Evolutionary conservation across 2,888 invertebrate genomes (phyloP), one percentile per base, ranked within the genome.

Genomic region (Xestia ashworthii): DNA sequence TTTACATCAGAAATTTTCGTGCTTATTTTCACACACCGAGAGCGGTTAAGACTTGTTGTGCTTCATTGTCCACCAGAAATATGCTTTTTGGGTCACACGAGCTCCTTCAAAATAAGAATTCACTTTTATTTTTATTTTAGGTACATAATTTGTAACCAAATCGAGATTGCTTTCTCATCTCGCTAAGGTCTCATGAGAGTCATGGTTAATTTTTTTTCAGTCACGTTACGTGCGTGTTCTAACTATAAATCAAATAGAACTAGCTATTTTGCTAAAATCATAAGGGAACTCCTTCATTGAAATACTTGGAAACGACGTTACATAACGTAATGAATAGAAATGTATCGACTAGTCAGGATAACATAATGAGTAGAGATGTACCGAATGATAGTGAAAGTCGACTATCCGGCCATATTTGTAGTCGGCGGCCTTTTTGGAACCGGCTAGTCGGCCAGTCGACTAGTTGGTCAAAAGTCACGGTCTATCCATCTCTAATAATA

Each of bases 81-180:
- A 44, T 25, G 0, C 14, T 9, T 32, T 44, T 76, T 50, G 6
- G 38, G 25, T 74, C 16, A 66, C 53, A 53, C 65, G 46, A 60
- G 50, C 53, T 5, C 50, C 22, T 53, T 38, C 5, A 38, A 25
- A 65, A 81, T 55, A 48, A 19, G 22, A 41, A 14, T 60, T 25
- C 14, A 19, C 14, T 8, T 38, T 9, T 32, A 50, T 38, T 38
- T 25, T 9, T 44, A 53, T 38, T 67, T 62, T 16, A 19, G 32
- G 9, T 16, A 44, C 60, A 32, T 25, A n/a, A 16, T 75, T 77
- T 68, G 44, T 77, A 77, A 6, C 44, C 55, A 83, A 64, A 83
- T 50, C 48, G 32, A 55, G 41, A 78, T 68, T 68, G 6, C 78
- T 16, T 48, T 77, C 25, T 44, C 78, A 78, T 83, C 41, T 68